A percentile compares a stretch with the other conserved stretches of the same genome.
Conservation (phyloP, 2,888 invertebrate species). For the Linnaemya vulpina region DNA sequence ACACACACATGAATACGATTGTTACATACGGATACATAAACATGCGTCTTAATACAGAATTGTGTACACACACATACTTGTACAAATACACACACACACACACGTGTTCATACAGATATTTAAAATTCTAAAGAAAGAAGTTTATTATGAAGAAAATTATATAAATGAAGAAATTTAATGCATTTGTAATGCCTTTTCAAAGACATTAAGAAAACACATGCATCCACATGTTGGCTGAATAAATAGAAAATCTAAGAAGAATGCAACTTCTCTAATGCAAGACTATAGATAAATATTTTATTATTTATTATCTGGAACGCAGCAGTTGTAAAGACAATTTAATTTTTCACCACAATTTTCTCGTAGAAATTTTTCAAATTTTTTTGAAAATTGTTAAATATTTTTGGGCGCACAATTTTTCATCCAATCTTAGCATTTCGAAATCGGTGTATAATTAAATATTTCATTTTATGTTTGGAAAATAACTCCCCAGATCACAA, state of each 20-base stretch:
- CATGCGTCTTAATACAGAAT: background rate
- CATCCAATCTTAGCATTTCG: no score
- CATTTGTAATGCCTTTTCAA: slow-evolving; percentile 67
- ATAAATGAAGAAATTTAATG: slow-evolving; percentile 67
- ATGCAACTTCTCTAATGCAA: slow-evolving; percentile 24
- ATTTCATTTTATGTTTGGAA: no score
- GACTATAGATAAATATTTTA: slow-evolving; percentile 48
- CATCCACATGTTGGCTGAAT: background rate
- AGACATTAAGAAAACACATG: background rate
- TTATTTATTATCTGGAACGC: slow-evolving; percentile 49
- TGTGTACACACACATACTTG: background rate
- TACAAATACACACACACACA: background rate
- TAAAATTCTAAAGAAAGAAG: slow-evolving; percentile 23
- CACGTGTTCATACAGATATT: background rate
- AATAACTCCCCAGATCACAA: no score
- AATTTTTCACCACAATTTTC: background rate
- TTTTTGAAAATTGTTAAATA: no score
- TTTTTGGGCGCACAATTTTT: no score
- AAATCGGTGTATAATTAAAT: no score
- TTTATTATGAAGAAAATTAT: slow-evolving; percentile 65
- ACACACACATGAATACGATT: slow-evolving; percentile 1
- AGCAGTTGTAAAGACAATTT: background rate
- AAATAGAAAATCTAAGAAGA: slow-evolving; percentile 15
- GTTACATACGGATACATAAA: background rate
- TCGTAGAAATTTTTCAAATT: no score